Percentiles rank a stretch among this genome's conserved stretches.
Evolutionary conservation across 2,113 vertebrate genomes (phyloP).

Genomic region (Plecotus auritus): DNA sequence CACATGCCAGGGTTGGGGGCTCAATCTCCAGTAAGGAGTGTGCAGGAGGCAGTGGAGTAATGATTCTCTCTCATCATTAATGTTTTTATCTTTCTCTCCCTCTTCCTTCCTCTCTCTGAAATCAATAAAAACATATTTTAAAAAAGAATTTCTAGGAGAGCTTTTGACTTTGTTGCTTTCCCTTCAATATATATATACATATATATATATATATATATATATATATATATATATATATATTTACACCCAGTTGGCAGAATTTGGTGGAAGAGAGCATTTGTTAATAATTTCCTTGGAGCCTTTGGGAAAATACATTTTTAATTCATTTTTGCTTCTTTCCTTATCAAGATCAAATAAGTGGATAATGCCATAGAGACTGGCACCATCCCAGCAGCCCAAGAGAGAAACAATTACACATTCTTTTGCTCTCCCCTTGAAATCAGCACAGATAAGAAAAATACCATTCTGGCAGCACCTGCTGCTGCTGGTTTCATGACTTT

Average conservation of each 20-base stretch:
- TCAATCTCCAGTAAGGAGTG: too few species aligned
- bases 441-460: slow-evolving; percentile 59
- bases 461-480: slow-evolving; percentile 51
- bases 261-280: slow-evolving; percentile 22
- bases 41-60: too few species aligned
- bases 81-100: too few species aligned
- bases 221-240: neutral
- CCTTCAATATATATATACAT: too few species aligned
- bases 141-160: neutral
- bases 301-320: slow-evolving; percentile 66
- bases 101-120: too few species aligned
- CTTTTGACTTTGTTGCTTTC: slow-evolving; percentile 22
- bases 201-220: too few species aligned
- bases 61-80: too few species aligned
- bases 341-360: slow-evolving; percentile 61
- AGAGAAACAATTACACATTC: slow-evolving; percentile 57
- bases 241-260: slow-evolving; percentile 11
- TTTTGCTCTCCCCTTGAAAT: slow-evolving; percentile 68
- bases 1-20: too few species aligned
- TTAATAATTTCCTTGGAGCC: slow-evolving; percentile 35
- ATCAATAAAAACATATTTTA: too few species aligned
- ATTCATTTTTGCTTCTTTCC: slow-evolving; percentile 57
- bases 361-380: slow-evolving; percentile 48
- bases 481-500: slow-evolving; percentile 29
- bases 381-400: slow-evolving; percentile 15